Evolutionary conservation across 1,140 invertebrate species (phyloP).

Genomic region (Diabrotica undecimpunctata): DNA sequence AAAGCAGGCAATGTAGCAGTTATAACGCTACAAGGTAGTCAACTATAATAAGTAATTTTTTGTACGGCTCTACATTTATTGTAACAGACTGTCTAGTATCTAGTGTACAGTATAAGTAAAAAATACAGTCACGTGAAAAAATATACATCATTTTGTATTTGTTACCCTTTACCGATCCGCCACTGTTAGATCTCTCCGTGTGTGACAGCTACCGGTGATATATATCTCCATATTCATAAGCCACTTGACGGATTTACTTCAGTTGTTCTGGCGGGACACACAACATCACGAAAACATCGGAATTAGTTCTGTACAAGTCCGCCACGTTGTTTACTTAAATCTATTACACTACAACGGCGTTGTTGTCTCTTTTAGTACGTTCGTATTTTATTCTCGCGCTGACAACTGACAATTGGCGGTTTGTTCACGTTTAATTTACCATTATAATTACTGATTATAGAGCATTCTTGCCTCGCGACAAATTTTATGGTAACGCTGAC

Average conservation of each 20-base stretch:
- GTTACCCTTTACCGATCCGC: neutral
- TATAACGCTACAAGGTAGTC: too few relatives aligned
- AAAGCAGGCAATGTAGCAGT: too few relatives aligned
- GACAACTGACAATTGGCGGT: neutral
- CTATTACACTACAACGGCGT: neutral
- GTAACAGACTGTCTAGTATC: too few relatives aligned
- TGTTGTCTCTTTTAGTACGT: neutral
- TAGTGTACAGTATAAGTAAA: too few relatives aligned
- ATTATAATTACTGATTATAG: neutral
- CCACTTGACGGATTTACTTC: constrained; percentile 1
- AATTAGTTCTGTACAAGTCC: neutral
- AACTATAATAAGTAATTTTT: too few relatives aligned
- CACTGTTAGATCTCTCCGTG: neutral
- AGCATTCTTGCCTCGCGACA: too few relatives aligned
- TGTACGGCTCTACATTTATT: too few relatives aligned
- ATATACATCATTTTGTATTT: neutral
- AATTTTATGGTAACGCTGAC: too few relatives aligned
- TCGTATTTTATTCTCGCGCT: neutral
- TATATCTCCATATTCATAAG: neutral
- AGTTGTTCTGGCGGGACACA: neutral
- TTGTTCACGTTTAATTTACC: neutral
- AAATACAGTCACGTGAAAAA: too few relatives aligned
- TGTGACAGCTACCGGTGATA: neutral
- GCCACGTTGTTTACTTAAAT: constrained; percentile 1
- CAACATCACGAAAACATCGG: neutral